phyloP scores from a whole-genome alignment of 1,140 invertebrate genomes.

The Pseudomyrmex dendroicus region DNA sequence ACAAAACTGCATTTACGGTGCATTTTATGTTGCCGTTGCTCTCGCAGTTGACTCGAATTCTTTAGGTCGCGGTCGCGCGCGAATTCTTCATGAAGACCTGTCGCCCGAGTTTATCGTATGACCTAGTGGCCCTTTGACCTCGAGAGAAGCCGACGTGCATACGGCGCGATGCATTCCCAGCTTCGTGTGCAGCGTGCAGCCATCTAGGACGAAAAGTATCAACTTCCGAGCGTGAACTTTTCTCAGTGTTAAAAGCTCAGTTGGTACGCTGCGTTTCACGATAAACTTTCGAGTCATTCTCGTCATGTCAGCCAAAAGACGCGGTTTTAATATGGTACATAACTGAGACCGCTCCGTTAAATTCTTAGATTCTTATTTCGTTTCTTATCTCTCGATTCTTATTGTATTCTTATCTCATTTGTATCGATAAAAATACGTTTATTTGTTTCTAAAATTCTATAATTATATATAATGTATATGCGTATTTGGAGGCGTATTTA shows the following conservation, averaged over 20 bases:
- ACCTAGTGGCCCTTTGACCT: conserved; percentile 65
- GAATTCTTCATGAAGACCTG: conserved; percentile 41
- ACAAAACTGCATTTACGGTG: conserved; percentile 24
- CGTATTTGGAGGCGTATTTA: too few relatives aligned
- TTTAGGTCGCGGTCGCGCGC: background rate
- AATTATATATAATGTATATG: too few relatives aligned
- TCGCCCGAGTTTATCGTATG: conserved; percentile 40
- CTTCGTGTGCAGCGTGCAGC: conserved; percentile 69
- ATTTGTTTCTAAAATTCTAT: too few relatives aligned
- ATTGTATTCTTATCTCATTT: too few relatives aligned
- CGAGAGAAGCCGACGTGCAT: background rate
- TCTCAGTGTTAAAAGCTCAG: conserved; percentile 34
- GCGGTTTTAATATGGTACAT: background rate
- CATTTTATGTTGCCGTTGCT: conserved; percentile 19
- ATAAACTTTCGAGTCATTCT: conserved; percentile 12
- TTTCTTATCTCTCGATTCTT: too few relatives aligned
- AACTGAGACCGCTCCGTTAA: background rate
- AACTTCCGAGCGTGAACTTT: conserved; percentile 51
- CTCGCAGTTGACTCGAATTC: conserved; percentile 15
- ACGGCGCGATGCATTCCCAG: conserved; percentile 27
- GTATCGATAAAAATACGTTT: too few relatives aligned
- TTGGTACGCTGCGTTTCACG: conserved; percentile 36
- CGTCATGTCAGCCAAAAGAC: conserved; percentile 10
- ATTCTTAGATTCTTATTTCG: background rate
- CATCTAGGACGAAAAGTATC: conserved; percentile 60